A percentile compares a stretch with the other conserved stretches of the same genome.
These are phyloP conservation scores for Styela plicata DNA, from an alignment of 23 tunicate species.

Conservation along the genomic window DNA sequence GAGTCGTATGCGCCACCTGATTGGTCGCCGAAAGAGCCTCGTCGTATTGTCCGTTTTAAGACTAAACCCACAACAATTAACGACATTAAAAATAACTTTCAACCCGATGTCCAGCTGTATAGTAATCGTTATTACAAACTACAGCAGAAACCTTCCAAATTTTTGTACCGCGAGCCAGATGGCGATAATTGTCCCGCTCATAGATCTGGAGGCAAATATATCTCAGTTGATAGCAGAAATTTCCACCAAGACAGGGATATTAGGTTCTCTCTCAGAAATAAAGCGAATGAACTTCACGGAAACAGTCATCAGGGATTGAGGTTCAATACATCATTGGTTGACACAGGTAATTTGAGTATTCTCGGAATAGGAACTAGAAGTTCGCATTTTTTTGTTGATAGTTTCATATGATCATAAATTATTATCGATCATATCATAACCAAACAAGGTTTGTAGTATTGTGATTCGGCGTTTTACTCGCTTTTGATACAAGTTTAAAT, in stretches of 20 bases:
- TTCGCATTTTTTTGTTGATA: too few species aligned
- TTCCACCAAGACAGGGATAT: not conserved
- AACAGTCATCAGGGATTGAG: not conserved
- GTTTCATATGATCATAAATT: too few species aligned
- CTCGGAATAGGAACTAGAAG: too few species aligned
- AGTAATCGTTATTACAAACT: not conserved
- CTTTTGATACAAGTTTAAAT: too few species aligned
- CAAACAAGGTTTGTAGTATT: too few species aligned
- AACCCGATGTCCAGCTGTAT: not conserved
- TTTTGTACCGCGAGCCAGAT: not conserved
- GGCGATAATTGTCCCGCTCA: not conserved
- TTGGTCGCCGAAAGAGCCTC: slow-evolving; percentile 1
- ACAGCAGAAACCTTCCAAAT: slow-evolving; percentile 3
- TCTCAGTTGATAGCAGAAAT: slow-evolving; percentile 11
- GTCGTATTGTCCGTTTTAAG: slow-evolving; percentile 21
- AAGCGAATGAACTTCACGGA: not conserved
- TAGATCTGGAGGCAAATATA: not conserved
- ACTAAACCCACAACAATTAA: not conserved
- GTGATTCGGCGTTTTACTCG: too few species aligned
- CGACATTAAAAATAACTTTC: not conserved
- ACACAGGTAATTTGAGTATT: too few species aligned
- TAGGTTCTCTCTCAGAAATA: not conserved
- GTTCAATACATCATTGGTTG: too few species aligned
- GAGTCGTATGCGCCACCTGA: slow-evolving; percentile 6
- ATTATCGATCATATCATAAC: too few species aligned